Conservation (phyloP, 2,797 vertebrate species). For the Oryzias sinensis region DNA sequence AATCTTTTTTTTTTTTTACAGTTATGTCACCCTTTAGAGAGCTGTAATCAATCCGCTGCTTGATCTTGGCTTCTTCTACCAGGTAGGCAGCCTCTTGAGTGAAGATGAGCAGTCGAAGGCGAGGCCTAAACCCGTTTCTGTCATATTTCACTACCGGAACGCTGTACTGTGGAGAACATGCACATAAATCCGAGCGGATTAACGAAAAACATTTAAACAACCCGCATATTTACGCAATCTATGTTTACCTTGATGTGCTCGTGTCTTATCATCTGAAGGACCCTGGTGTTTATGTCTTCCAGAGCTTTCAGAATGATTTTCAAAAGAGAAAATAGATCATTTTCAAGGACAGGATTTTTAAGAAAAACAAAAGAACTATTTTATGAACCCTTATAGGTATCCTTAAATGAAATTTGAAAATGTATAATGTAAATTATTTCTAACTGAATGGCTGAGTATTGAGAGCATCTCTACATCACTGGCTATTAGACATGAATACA, state of each 20-base stretch:
- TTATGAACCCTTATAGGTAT: no score
- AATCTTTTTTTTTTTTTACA: neutral
- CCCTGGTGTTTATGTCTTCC: conserved; percentile 84
- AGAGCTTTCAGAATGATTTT: conserved; percentile 65
- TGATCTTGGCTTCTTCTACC: conserved; percentile 88
- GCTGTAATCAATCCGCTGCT: conserved; percentile 88
- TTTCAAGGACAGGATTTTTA: no score
- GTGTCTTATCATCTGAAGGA: conserved; percentile 82
- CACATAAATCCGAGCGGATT: conserved; percentile 9
- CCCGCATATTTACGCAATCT: neutral
- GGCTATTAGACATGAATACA: no score
- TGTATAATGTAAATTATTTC: no score
- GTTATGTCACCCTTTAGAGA: conserved; percentile 45
- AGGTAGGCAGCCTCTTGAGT: conserved; percentile 84
- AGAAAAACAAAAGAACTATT: no score
- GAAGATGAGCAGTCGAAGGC: conserved; percentile 85
- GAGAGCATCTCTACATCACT: no score
- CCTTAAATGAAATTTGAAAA: no score
- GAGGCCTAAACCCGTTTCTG: conserved; percentile 89
- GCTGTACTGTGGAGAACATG: conserved; percentile 80
- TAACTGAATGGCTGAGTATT: no score
- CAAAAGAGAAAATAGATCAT: conserved; percentile 4
- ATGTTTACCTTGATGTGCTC: conserved; percentile 87
- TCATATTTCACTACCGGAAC: conserved; percentile 90
- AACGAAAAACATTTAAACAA: neutral